These are phyloP conservation scores for Aricia artaxerxes DNA, from an alignment of 2,888 invertebrate genomes.

Conservation along the genomic window DNA sequence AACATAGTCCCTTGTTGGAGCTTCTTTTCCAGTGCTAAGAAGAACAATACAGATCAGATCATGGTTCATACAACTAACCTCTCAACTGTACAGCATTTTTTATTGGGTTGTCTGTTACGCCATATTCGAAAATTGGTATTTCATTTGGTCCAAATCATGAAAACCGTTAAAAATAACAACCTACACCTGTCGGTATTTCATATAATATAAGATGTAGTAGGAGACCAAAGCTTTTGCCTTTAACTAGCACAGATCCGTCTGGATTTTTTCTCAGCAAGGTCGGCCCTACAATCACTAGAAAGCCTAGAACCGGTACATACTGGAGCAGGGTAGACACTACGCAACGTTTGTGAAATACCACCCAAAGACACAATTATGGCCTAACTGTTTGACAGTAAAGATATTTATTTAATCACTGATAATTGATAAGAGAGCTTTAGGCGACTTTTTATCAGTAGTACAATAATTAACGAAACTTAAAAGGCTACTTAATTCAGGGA, in stretches of 20 bases:
- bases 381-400: constrained; percentile 7
- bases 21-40: no score
- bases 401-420: constrained; percentile 19
- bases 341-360: constrained; percentile 38
- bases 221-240: not conserved
- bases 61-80: no score
- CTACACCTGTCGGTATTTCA: no score
- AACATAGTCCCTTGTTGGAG: no score
- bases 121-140: no score
- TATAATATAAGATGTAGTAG: no score
- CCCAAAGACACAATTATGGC: constrained; percentile 3
- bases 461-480: not conserved
- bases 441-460: not conserved
- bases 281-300: constrained; percentile 41
- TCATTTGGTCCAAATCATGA: no score
- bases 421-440: not conserved
- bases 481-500: not conserved
- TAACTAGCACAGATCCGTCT: constrained; percentile 5
- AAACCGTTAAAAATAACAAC: no score
- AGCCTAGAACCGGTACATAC: constrained; percentile 42
- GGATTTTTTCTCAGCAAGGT: constrained; percentile 36
- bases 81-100: no score
- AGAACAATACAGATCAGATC: no score
- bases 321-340: constrained; percentile 35
- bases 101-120: no score